Base-by-base conservation (phyloP, 2,797 vertebrate genomes). In the Hemibagrus guttatus region DNA sequence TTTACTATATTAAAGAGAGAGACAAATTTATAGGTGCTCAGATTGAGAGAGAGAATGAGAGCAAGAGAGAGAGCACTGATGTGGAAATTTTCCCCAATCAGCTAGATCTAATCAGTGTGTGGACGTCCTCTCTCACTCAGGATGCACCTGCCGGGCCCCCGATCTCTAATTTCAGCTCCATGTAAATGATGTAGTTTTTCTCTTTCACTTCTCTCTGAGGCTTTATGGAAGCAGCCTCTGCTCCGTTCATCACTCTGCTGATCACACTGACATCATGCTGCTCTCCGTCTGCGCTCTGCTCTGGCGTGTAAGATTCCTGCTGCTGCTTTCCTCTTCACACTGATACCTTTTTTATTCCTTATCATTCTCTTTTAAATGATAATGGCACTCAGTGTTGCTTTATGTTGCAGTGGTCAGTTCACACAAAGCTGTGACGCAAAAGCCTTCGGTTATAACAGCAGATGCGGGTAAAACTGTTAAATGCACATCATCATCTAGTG, bases 381-480 rank as follows among this genome's bases (percentile, higher is more conserved):
- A 46, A 17, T 35, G 81, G 66, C 26, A 21, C 23, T 66, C 23
- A 11, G 26, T 82, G 61, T 64, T 68, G 39, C 42, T 83, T 68
- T 69, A 3, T 83, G 58, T 83, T 69, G 46, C 81, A 83, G 81
- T 66, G 63, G 81, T 68, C 63, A 35, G 63, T 14, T 83, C 81
- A 49, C 81, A 83, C 14, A 83, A 83, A 69, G 63, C 31, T 2
- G 26, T 83, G 61, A 71, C 69, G 6, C 56, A 74, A 21, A 61
- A 14, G 52, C 69, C 68, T 23, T 59, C 56, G 23, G 83, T 74
- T 59, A 23, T 54, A 59, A 61, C 35, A 28, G 83, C 28, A 23
- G 28, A 46, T 11, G 12, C 46, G 56, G 56, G 54, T 23, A n/a
- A 59, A 59, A 84, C 49, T 5, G 71, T 63, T 14, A 61, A n/a